These are phyloP conservation scores for Brachyopa scutellaris DNA, from an alignment of 2,888 invertebrate genomes.

Conservation along the genomic window DNA sequence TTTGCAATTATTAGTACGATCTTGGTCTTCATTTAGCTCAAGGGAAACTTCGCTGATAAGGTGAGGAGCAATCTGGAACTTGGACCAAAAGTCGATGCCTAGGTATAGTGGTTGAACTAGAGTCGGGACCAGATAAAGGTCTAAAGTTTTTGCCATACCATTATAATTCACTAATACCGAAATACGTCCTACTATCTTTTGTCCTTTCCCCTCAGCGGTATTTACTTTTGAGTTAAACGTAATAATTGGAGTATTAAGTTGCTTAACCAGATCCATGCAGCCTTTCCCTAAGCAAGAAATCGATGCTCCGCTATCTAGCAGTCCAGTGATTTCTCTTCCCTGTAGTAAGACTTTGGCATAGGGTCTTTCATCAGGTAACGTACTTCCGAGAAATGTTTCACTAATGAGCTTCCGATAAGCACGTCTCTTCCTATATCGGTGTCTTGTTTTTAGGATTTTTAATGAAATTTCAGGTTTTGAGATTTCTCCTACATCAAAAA, in stretches of 20 bases:
- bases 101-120: conserved; percentile 20
- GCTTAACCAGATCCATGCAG: background rate
- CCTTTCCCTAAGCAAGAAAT: background rate
- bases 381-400: background rate
- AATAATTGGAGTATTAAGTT: background rate
- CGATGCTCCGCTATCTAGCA: conserved; percentile 3
- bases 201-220: too few species aligned
- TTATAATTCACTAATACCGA: background rate
- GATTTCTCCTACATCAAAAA: background rate
- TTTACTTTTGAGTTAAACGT: background rate
- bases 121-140: conserved; percentile 1
- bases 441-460: background rate
- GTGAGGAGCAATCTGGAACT: conserved; percentile 10
- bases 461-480: background rate
- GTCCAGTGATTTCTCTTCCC: background rate
- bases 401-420: background rate
- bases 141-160: background rate
- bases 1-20: background rate
- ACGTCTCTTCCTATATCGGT: background rate
- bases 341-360: too few species aligned
- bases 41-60: conserved; percentile 1
- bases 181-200: conserved; percentile 11
- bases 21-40: background rate
- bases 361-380: background rate
- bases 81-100: too few species aligned